A percentile compares a stretch with the other conserved stretches of the same genome.
These are phyloP conservation scores for Oreochromis tanganicae DNA, from an alignment of 2,113 vertebrate species.

Conservation along the genomic window DNA sequence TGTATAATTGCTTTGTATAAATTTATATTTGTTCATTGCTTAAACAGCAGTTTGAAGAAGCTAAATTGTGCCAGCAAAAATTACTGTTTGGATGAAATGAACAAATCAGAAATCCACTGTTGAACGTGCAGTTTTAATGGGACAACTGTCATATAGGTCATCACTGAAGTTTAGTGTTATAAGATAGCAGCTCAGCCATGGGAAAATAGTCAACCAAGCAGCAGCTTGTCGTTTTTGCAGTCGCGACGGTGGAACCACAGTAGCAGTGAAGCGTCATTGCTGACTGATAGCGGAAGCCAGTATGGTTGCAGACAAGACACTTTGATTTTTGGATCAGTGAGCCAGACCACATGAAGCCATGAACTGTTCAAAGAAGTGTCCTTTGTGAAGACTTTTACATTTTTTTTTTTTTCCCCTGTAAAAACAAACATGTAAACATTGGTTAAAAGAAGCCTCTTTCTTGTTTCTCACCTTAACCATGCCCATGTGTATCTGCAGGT, in stretches of 20 bases:
- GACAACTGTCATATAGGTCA: not conserved
- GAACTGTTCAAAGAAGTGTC: not conserved
- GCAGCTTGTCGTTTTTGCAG: not conserved
- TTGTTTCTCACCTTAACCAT: not conserved
- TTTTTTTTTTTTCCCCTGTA: not conserved
- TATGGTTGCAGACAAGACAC: not conserved
- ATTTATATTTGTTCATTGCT: not conserved
- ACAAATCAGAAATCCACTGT: not conserved
- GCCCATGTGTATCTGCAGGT: slow-evolving; percentile 41
- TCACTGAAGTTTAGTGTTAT: not conserved
- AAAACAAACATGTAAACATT: not conserved
- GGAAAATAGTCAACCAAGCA: not conserved
- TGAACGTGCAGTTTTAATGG: not conserved
- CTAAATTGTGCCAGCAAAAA: not conserved
- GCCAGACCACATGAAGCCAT: not conserved
- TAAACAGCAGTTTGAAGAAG: not conserved
- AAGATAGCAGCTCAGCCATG: not conserved
- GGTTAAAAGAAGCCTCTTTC: not conserved
- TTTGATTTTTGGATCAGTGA: not conserved
- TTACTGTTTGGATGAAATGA: not conserved
- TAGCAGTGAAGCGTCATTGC: not conserved
- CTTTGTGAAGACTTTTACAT: not conserved
- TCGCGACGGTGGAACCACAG: not conserved
- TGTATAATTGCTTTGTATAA: not conserved
- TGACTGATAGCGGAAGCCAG: not conserved